Base-by-base conservation (phyloP, 2,113 vertebrate species). In the Glaucomys volans region DNA sequence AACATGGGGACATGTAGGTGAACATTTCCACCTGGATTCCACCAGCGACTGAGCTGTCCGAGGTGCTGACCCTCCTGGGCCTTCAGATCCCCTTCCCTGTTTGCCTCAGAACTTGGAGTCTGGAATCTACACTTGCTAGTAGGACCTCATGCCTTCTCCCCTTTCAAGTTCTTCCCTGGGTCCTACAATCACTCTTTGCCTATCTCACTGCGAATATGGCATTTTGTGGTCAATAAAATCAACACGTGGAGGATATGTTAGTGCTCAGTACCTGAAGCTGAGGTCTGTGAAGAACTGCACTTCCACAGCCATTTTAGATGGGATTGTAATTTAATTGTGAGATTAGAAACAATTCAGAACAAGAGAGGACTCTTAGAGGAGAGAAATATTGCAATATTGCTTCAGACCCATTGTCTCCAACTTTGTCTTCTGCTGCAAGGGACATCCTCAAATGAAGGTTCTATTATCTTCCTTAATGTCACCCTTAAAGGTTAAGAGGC, bases 341-440 rank as follows among this genome's bases (percentile, higher is more conserved):
- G 64, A 91, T 30, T 32, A 40, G 84, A 90, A 62, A n/a, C 44
- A 44, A 76, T 57, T 88, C n/a, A 30, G 37, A 87, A 67, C 30
- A 87, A 90, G 13, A 42, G 28, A 8, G 2, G 18, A 42, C 59
- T 90, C 80, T 94, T 87, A 54, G 42, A 89, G 26, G 62, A 90
- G 24, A 71, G 57, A 90, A 82, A 59, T 74, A 40, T 32, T 84
- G 47, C 9, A 24, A 24, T 82, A 37, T 18, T 91, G 52, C 24
- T 47, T 95, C 82, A 88, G 18, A 86, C 3, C 59, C n/a, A 77
- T 42, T 4, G 30, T 77, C 67, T 87, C 74, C 40, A 81, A 4
- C 32, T 91, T 87, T 77, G 52, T 84, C 67, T 93, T 95, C 72
- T 50, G 12, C 84, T 77, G 22, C 17, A 47, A 89, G 84, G 67